Evolutionary conservation across 2,113 vertebrate species (phyloP), one percentile per base, ranked within the genome.

Genomic region (Psettodes erumei): DNA sequence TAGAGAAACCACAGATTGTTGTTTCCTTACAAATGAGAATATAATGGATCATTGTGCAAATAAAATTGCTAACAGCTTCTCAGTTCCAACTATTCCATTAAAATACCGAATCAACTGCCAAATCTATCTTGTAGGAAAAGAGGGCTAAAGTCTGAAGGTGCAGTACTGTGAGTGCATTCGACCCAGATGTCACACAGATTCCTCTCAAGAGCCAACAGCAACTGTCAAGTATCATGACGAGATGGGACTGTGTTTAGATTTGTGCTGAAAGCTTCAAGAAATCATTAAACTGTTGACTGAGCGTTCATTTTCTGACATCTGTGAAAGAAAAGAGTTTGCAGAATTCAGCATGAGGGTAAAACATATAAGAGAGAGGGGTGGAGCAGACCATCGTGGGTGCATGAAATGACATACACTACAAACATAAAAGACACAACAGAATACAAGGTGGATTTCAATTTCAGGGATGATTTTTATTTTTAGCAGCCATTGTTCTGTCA

Each of bases 401-500:
- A 32, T 23, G 30, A 16, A 33, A 28, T 59, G 40, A 37, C 11
- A 72, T 27, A 51, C 6, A 28, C 25, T 37, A 25, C 30, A 25
- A 23, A 62, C 8, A 70, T 21, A 68, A 12, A n/a, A 32, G 27
- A 30, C 47, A 30, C 1, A 21, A 15, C 50, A 50, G 15, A 76
- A n/a, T 25, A 38, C 12, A 53, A 38, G 47, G 23, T 8, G 11
- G 8, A 65, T 21, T 68, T 61, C 1, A 50, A 7, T 28, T 65
- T 33, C 1, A 27, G 16, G 18, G 11, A 12, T 2, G 10, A 2
- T 19, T 50, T 56, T 21, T 9, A 12, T 15, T 28, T 8, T 67
- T 6, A 33, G 42, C 25, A 38, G 42, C 42, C 37, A 55, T 64
- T 68, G 48, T 79, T 66, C 25, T 30, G 12, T 43, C 11, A 28